A percentile compares a stretch with the other conserved stretches of the same genome.
Evolutionary conservation across 2,113 vertebrate species (phyloP).

Genomic region (Loxodonta africana): DNA sequence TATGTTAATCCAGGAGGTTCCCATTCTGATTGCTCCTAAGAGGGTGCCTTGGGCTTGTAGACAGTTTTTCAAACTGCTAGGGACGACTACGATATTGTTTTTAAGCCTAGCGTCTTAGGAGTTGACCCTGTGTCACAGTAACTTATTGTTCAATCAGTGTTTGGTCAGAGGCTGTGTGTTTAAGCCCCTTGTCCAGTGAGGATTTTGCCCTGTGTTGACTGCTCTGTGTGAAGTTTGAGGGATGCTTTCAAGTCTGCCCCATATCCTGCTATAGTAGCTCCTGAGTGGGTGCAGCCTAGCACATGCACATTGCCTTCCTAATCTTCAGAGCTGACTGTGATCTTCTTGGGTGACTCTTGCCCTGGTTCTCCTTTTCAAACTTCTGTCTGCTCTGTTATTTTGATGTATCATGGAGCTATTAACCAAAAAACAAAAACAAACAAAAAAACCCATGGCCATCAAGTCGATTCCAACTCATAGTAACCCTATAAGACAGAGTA

Average conservation of each 20-base stretch:
- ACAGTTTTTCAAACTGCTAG: neutral
- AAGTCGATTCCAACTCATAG: too few relatives aligned
- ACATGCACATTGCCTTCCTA: neutral
- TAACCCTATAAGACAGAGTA: too few relatives aligned
- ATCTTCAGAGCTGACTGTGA: neutral
- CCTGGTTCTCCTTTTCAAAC: neutral
- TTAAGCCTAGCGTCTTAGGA: neutral
- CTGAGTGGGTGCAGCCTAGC: neutral
- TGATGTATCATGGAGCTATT: neutral
- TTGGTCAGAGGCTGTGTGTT: neutral
- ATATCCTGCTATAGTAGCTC: neutral
- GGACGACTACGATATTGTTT: neutral
- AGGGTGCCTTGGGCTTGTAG: neutral
- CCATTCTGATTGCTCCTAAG: neutral
- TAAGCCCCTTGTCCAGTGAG: neutral
- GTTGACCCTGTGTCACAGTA: neutral
- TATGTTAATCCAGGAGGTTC: neutral
- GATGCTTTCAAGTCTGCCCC: conserved; percentile 43
- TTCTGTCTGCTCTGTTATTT: neutral
- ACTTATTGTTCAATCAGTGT: neutral
- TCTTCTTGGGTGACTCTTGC: neutral
- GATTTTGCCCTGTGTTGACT: neutral
- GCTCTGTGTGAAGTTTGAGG: neutral
- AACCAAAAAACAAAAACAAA: too few relatives aligned
- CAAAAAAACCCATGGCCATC: too few relatives aligned